Base-by-base conservation (phyloP, 2,888 invertebrate species). In the Gastracanthus pulcherrimus region DNA sequence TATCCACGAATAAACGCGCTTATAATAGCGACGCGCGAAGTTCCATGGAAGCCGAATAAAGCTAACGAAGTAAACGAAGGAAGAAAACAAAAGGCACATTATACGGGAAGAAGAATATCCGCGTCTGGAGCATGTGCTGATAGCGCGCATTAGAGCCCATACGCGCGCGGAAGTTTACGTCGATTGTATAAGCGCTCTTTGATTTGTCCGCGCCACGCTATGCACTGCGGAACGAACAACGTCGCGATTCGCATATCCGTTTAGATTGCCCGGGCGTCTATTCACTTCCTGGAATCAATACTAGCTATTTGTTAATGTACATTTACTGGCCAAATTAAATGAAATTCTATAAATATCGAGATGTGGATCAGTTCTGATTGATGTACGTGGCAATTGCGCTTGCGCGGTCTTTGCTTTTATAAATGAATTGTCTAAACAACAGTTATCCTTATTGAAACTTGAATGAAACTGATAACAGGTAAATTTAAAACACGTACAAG, bases 101-200 rank as follows among this genome's bases (percentile, higher is more conserved):
- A 45, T 36, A 45, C 23, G 31, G 69, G 29, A 34, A 58, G 58
- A 58, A 55, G 38, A n/a, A 48, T 34, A 69, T 16, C 48, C 75
- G 26, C 16, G 55, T 26, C 55, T 26, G 38, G 31, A 41, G 41
- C 5, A 55, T 19, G 31, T 16, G 41, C 13, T 4, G 13, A n/a
- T 5, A n/a, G 41, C n/a, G 6, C 31, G 58, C 13, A 29, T 5
- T 16, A 45, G 11, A 45, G 11, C 6, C 9, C 36, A 38, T n/a
- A n/a, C 19, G 13, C 74, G 31, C 26, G 70, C 81, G 82, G 82
- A 82, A 82, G 82, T 82, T 82, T 82, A 82, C 75, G 70, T 38
- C 82, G 76, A 82, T 75, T 78, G 75, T 77, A 74, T 78, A 72
- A 75, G 70, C 78, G 81, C 51, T 75, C 75, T 82, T 79, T 82